Evolutionary conservation across 1,140 invertebrate genomes (phyloP).

Genomic region (Myzus persicae): DNA sequence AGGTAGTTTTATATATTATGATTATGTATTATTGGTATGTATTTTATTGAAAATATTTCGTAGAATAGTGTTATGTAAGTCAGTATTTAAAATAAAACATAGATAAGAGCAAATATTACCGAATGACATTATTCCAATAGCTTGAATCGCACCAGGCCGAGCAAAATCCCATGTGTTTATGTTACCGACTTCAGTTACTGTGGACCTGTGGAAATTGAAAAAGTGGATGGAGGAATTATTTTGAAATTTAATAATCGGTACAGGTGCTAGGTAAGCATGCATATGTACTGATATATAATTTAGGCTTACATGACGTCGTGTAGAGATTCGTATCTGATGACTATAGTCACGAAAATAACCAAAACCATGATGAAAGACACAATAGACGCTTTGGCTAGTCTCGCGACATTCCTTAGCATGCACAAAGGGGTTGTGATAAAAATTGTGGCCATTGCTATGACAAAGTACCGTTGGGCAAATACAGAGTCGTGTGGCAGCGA

Average conservation of each 20-base stretch:
- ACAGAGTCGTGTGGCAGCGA: conserved; percentile 69
- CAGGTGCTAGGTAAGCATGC: background rate
- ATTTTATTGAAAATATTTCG: background rate
- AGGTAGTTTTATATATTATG: too few relatives aligned
- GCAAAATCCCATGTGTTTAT: conserved; percentile 80
- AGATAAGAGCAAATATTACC: conserved; percentile 67
- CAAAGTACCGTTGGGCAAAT: conserved; percentile 76
- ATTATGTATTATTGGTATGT: background rate
- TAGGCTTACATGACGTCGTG: conserved; percentile 71
- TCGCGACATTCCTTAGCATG: conserved; percentile 81
- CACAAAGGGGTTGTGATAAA: conserved; percentile 83
- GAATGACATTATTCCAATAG: conserved; percentile 89
- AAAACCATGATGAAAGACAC: conserved; percentile 79
- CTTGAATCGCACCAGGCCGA: conserved; percentile 77
- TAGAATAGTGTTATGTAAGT: background rate
- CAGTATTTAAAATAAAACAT: background rate
- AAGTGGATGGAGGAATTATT: background rate
- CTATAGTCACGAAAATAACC: conserved; percentile 78
- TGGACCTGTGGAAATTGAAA: conserved; percentile 36
- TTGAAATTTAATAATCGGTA: conserved; percentile 33
- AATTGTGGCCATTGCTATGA: conserved; percentile 79
- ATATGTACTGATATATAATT: background rate
- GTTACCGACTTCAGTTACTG: conserved; percentile 69
- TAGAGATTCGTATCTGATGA: conserved; percentile 71
- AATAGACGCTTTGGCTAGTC: conserved; percentile 81